Percentiles rank a stretch among this genome's conserved stretches.
These are phyloP conservation scores for Epinotia ramella DNA, from an alignment of 2,888 invertebrate species.

Conservation along the genomic window DNA sequence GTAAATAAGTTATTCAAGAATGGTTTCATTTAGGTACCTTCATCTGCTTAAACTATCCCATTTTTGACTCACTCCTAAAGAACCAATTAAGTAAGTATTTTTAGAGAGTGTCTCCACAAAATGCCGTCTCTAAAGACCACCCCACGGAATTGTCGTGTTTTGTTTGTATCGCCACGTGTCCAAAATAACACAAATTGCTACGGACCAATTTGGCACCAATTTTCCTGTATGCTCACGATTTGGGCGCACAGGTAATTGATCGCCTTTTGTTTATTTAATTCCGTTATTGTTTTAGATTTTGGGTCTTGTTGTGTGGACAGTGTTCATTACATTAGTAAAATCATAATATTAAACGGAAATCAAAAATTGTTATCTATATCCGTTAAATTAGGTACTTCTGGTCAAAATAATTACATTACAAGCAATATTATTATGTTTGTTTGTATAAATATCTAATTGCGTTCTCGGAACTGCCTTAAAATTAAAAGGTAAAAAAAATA, in stretches of 20 bases:
- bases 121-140: not conserved
- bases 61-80: not conserved
- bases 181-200: constrained; percentile 56
- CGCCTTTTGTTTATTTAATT: constrained; percentile 53
- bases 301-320: not conserved
- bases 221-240: constrained; percentile 42
- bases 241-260: constrained; percentile 60
- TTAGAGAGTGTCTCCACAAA: constrained; percentile 28
- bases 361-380: too few species aligned
- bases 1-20: not conserved
- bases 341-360: too few species aligned
- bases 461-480: too few species aligned
- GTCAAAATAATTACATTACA: too few species aligned
- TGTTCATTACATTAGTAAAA: too few species aligned
- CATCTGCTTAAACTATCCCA: too few species aligned
- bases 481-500: too few species aligned
- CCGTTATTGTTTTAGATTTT: constrained; percentile 34
- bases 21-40: too few species aligned
- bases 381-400: too few species aligned
- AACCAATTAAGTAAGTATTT: constrained; percentile 25
- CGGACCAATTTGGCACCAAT: constrained; percentile 48
- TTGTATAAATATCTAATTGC: too few species aligned
- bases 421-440: too few species aligned
- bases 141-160: constrained; percentile 45
- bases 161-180: constrained; percentile 59